Percentiles rank a stretch among this genome's conserved stretches.
Evolutionary conservation across 2,113 vertebrate genomes (phyloP).

Genomic region (Cyanoliseus patagonus): DNA sequence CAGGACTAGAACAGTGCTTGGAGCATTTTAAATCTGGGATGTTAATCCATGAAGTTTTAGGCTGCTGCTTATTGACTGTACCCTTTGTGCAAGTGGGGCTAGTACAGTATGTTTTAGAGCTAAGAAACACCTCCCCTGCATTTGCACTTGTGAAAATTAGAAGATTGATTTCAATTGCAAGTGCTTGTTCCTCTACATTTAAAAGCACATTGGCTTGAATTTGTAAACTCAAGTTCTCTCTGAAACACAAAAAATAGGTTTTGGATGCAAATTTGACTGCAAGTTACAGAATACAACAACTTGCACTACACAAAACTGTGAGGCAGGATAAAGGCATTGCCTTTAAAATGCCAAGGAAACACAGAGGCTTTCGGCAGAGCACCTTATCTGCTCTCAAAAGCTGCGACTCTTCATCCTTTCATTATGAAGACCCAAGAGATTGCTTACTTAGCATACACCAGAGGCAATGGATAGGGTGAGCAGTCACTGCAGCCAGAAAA

Average conservation of each 20-base stretch:
- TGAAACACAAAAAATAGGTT: neutral
- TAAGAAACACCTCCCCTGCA: neutral
- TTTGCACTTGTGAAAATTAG: neutral
- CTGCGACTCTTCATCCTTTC: conserved; percentile 51
- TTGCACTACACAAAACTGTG: neutral
- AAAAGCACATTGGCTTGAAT: neutral
- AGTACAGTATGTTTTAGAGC: neutral
- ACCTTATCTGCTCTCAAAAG: conserved; percentile 50
- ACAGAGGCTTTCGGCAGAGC: conserved; percentile 35
- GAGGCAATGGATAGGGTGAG: conserved; percentile 61
- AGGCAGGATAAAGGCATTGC: conserved; percentile 24
- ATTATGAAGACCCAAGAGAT: conserved; percentile 43
- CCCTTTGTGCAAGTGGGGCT: neutral
- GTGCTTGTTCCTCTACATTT: neutral
- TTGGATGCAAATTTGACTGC: neutral
- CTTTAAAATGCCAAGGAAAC: conserved; percentile 68
- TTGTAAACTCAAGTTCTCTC: neutral
- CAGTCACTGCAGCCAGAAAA: conserved; percentile 46
- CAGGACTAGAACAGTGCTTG: neutral
- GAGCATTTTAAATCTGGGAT: neutral
- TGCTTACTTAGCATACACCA: conserved; percentile 61
- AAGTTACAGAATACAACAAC: neutral
- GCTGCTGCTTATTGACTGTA: neutral
- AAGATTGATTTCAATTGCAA: neutral
- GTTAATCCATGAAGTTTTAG: neutral